phyloP scores from a whole-genome alignment of 2,797 vertebrate species.

The Diglossa cyanea region DNA sequence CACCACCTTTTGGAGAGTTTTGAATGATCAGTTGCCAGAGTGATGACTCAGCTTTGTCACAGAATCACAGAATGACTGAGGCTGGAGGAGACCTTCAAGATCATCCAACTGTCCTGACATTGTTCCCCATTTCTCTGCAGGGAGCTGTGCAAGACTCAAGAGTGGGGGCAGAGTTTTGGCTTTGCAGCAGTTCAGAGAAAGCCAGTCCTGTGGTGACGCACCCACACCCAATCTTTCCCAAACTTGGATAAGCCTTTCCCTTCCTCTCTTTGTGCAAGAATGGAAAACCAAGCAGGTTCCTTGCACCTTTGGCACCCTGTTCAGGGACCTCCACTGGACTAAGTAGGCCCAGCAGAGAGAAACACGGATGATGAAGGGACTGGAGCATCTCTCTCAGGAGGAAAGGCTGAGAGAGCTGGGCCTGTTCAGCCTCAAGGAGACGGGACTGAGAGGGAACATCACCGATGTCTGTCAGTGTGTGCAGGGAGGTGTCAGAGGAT shows the following conservation, averaged over 20 bases:
- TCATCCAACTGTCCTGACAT: not conserved
- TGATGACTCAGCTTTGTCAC: not conserved
- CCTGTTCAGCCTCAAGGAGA: not conserved
- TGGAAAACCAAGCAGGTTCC: not conserved
- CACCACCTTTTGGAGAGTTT: not conserved
- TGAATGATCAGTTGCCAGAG: not conserved
- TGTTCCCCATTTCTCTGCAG: not conserved
- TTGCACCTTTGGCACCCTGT: not conserved
- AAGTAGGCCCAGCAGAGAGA: not conserved
- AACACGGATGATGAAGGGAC: not conserved
- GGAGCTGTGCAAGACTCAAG: not conserved
- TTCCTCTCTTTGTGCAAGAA: not conserved
- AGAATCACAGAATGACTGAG: not conserved
- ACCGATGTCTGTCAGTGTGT: fast-evolving
- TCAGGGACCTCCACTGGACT: no score
- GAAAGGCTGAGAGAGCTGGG: not conserved
- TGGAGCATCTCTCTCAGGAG: fast-evolving
- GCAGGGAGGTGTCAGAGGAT: not conserved
- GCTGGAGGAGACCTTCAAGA: not conserved
- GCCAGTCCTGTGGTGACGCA: fast-evolving
- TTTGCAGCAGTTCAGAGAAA: not conserved
- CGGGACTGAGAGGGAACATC: fast-evolving
- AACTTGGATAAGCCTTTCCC: not conserved
- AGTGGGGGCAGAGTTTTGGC: not conserved
- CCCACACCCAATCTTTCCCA: not conserved